Base-by-base conservation (phyloP, 2,888 invertebrate species). In the Stenoptilia bipunctidactyla region DNA sequence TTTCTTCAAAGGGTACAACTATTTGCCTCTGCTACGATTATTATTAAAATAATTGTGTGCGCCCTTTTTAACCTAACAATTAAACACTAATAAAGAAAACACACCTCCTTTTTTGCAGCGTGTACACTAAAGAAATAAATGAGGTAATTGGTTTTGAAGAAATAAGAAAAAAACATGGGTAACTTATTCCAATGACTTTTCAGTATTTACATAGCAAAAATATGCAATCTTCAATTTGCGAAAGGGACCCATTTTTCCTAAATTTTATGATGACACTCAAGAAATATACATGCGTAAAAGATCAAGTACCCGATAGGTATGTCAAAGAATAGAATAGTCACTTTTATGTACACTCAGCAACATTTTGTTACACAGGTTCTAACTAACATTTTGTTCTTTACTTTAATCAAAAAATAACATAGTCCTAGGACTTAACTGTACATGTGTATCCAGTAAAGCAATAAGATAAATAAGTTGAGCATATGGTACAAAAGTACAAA, bases 91-190 rank as follows among this genome's bases (percentile, higher is more conserved):
- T 57, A 58, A 66, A 72, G 69, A 72, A 66, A 64, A 66, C 58
- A 67, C 61, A 74, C 67, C 65, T 61, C 64, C 61, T 62, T 65
- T 60, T 61, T 66, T 62, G 66, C 57, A 61, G 61, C 58, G 70
- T 66, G 73, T 70, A 73, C 60, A 66, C 74, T 80, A 76, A 73
- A 74, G 75, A 79, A 69, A 77, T 30, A 30, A 6, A 14, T 82
- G 83, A 83, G 83, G 83, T 83, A 83, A 80, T 79, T 72, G 82
- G 82, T 82, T 82, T 67, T 61, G 75, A 76, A 75, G 66, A 74
- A 60, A 20, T 20, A 20, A n/a, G n/a, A n/a, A 9, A 30, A 71
- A 68, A 67, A 72, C 63, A 62, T 63, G 74, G 82, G 76, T 79
- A 79, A 80, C 79, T 82, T 68, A 76, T 76, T 20, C 74, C 76